Base-by-base conservation (phyloP, 2,113 vertebrate species). In the Monopterus albus region DNA sequence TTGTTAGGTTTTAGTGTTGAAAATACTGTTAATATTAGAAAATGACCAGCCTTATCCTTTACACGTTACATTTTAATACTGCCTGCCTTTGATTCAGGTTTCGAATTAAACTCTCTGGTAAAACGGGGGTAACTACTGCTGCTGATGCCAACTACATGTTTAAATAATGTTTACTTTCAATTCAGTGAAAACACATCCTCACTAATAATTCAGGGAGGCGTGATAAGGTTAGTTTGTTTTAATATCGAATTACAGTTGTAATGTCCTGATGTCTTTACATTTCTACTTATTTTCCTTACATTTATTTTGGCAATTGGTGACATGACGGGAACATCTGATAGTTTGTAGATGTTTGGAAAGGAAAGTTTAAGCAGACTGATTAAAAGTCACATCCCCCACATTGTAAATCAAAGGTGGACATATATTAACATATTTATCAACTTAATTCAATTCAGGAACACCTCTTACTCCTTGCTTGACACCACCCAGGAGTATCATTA, bases 21-120 rank as follows among this genome's bases (percentile, higher is more conserved):
- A n/a, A n/a, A n/a, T n/a, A n/a, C n/a, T n/a, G n/a, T n/a, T n/a
- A n/a, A n/a, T n/a, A n/a, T n/a, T n/a, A n/a, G n/a, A n/a, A n/a
- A n/a, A n/a, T n/a, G n/a, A n/a, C n/a, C n/a, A n/a, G n/a, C n/a
- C n/a, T n/a, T n/a, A n/a, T n/a, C n/a, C n/a, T n/a, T n/a, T 1
- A 55, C 23, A 35, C 20, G 4, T 39, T 18, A 21, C 21, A 11
- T 36, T 35, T 23, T 40, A 80, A 56, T 36, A 35, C 6, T 1
- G 31, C 33, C 57, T 25, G 35, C 26, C n/a, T 68, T 42, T 45
- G 51, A 31, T 21, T 64, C 28, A 17, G 17, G 17, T 56, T 75
- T 43, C 25, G 38, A 26, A 10, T 45, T 7, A 5, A n/a, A 55
- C 25, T 31, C 59, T 49, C 14, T 33, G 5, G 63, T 38, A n/a